These are phyloP conservation scores for Pentamera pediparva DNA, from an alignment of 53 echinoderm and acorn worm genomes.

Conservation along the genomic window DNA sequence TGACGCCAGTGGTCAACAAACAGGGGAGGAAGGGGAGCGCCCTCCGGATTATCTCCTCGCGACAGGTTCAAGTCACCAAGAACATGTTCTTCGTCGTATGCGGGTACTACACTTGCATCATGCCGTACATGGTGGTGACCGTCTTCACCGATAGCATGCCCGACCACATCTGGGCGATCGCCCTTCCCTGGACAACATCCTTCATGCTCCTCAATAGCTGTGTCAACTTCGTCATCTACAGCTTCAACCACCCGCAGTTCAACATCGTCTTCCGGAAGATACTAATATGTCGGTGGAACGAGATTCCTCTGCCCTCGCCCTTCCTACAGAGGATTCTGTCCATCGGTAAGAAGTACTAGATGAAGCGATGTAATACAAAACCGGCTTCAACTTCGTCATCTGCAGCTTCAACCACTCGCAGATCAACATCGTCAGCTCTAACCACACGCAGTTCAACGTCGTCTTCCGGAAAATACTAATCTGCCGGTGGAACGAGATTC, in stretches of 20 bases:
- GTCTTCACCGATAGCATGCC: neutral
- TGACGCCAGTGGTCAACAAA: neutral
- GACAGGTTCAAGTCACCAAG: slow-evolving; percentile 28
- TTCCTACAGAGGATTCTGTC: slow-evolving; percentile 3
- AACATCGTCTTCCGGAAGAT: slow-evolving; percentile 12
- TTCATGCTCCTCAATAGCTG: slow-evolving; percentile 24
- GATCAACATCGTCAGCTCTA: too few species aligned
- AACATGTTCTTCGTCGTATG: slow-evolving; percentile 37
- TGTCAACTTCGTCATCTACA: slow-evolving; percentile 13
- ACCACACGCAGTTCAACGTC: slow-evolving; percentile 16
- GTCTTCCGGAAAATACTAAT: neutral
- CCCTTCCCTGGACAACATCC: slow-evolving; percentile 6
- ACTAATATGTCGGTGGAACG: neutral
- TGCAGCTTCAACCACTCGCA: slow-evolving; percentile 28
- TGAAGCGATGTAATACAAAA: too few species aligned
- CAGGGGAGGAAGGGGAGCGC: neutral
- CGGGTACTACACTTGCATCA: slow-evolving; percentile 12
- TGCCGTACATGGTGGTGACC: slow-evolving; percentile 13
- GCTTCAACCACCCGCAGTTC: slow-evolving; percentile 31
- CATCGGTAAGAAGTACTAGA: too few species aligned
- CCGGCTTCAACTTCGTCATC: slow-evolving; percentile 3
- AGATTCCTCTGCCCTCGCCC: slow-evolving; percentile 10
- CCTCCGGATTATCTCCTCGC: neutral
- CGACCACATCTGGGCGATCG: neutral
- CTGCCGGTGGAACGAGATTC: neutral